phyloP scores from a whole-genome alignment of 2,888 invertebrate species.

The Opisthograptis luteolata region DNA sequence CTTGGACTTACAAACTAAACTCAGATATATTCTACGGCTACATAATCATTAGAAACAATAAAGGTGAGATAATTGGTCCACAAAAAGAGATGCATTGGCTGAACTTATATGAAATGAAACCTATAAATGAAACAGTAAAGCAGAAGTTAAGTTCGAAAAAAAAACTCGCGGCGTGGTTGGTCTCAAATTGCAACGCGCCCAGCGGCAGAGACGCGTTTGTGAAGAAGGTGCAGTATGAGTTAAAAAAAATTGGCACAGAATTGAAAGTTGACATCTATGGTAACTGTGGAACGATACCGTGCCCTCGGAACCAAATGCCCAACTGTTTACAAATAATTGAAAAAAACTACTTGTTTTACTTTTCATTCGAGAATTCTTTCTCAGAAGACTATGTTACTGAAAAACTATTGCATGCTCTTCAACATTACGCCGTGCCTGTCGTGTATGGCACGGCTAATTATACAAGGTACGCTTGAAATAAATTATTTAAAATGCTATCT shows the following conservation, averaged over 20 bases:
- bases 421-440: conserved; percentile 59
- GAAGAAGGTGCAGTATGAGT: conserved; percentile 38
- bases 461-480: conserved; percentile 49
- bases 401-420: conserved; percentile 56
- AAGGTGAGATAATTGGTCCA: conserved; percentile 49
- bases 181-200: conserved; percentile 53
- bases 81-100: conserved; percentile 52
- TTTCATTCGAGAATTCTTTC: conserved; percentile 65
- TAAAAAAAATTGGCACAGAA: conserved; percentile 39
- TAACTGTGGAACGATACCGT: conserved; percentile 49
- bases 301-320: conserved; percentile 38
- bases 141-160: conserved; percentile 47
- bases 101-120: conserved; percentile 46
- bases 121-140: conserved; percentile 45
- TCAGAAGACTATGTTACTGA: conserved; percentile 67
- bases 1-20: conserved; percentile 59
- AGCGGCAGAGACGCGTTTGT: conserved; percentile 47
- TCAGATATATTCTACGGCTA: conserved; percentile 57
- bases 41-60: conserved; percentile 45
- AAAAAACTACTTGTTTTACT: conserved; percentile 61
- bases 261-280: conserved; percentile 57
- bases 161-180: conserved; percentile 62
- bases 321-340: conserved; percentile 50
- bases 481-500: too few species aligned
- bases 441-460: conserved; percentile 69